phyloP scores from a whole-genome alignment of 2,888 invertebrate species.

The Elysia crispata region DNA sequence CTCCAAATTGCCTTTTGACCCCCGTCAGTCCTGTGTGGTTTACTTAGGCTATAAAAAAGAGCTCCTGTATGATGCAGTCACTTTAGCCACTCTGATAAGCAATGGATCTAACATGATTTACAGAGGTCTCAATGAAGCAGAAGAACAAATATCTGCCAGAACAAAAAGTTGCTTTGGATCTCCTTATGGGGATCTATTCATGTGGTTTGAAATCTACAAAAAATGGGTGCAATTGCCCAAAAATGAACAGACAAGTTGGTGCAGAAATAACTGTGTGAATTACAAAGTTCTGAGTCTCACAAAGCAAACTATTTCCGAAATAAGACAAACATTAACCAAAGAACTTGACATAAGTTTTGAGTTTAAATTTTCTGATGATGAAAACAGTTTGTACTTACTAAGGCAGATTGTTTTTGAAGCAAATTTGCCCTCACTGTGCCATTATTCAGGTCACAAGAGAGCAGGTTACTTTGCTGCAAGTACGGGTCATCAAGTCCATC shows the following conservation, averaged over 20 bases:
- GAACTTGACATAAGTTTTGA: slow-evolving; percentile 56
- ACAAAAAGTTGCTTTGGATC: slow-evolving; percentile 68
- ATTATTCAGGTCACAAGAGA: slow-evolving; percentile 65
- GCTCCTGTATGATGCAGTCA: slow-evolving; percentile 48
- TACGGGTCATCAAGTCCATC: slow-evolving; percentile 57
- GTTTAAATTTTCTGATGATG: slow-evolving; percentile 51
- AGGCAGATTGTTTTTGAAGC: slow-evolving; percentile 62
- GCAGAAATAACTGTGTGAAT: slow-evolving; percentile 73
- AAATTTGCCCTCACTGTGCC: slow-evolving; percentile 62
- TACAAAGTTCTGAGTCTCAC: slow-evolving; percentile 69
- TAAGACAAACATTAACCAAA: slow-evolving; percentile 56
- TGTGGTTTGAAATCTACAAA: slow-evolving; percentile 67
- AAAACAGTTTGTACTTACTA: slow-evolving; percentile 51
- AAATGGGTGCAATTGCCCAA: slow-evolving; percentile 64
- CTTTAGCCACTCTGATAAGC: slow-evolving; percentile 67
- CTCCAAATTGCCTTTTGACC: slow-evolving; percentile 72
- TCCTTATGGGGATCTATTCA: slow-evolving; percentile 68
- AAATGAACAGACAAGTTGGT: slow-evolving; percentile 68
- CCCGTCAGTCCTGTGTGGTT: slow-evolving; percentile 61
- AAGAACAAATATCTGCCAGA: slow-evolving; percentile 64
- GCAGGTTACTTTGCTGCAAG: slow-evolving; percentile 65
- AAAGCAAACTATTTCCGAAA: slow-evolving; percentile 63
- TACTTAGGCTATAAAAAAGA: slow-evolving; percentile 17
- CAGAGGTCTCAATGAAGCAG: slow-evolving; percentile 62
- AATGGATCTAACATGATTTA: slow-evolving; percentile 71